phyloP scores from a whole-genome alignment of 2,113 vertebrate species.

The Harpagus bidentatus region DNA sequence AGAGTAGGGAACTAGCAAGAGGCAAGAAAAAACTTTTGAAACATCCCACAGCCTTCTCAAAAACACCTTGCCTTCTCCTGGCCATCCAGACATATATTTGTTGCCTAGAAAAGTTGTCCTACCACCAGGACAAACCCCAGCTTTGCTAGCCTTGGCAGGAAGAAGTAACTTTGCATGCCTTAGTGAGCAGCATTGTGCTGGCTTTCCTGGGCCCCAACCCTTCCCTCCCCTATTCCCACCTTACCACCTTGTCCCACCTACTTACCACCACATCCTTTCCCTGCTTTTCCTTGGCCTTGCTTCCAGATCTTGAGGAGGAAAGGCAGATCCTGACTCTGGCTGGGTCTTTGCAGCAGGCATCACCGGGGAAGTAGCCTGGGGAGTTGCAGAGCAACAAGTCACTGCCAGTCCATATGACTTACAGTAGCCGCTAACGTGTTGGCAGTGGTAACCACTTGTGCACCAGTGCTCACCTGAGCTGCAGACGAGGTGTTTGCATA shows the following conservation, averaged over 20 bases:
- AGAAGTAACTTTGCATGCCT: background rate
- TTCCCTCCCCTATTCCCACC: background rate
- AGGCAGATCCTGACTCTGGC: background rate
- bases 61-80: background rate
- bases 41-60: background rate
- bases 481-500: background rate
- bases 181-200: background rate
- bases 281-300: background rate
- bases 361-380: background rate
- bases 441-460: background rate
- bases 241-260: background rate
- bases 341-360: background rate
- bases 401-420: background rate
- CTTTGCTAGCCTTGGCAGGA: background rate
- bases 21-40: background rate
- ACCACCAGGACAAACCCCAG: background rate
- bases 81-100: background rate
- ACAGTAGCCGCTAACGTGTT: background rate
- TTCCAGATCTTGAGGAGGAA: background rate
- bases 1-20: background rate
- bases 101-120: background rate
- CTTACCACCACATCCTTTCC: background rate
- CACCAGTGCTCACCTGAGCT: background rate
- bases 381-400: background rate
- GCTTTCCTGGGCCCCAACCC: background rate